Evolutionary conservation across 2,797 vertebrate genomes (phyloP).

Genomic region (Acanthurus lineatus): DNA sequence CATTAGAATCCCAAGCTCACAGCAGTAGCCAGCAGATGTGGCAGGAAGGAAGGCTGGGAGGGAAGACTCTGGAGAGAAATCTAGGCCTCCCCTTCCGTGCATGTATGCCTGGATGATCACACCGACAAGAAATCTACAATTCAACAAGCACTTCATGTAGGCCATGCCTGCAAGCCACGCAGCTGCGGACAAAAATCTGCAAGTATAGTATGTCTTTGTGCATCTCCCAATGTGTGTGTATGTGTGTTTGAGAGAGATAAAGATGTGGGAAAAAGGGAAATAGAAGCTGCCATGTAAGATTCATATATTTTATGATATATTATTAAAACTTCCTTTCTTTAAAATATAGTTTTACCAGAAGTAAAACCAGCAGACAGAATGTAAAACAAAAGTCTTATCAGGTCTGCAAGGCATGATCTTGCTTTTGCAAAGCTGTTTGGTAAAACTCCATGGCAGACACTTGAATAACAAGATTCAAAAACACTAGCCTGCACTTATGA

Average conservation of each 20-base stretch:
- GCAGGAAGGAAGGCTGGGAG: conserved; percentile 69
- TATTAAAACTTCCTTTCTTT: conserved; percentile 11
- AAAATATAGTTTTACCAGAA: background rate
- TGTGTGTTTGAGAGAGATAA: conserved; percentile 21
- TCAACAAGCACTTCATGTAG: conserved; percentile 67
- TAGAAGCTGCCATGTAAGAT: background rate
- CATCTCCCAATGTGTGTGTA: conserved; percentile 29
- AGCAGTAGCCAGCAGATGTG: conserved; percentile 79
- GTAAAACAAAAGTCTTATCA: background rate
- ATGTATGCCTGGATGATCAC: conserved; percentile 76
- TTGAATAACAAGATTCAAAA: background rate
- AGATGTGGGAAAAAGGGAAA: conserved; percentile 18
- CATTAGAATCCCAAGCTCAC: conserved; percentile 66
- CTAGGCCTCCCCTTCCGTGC: conserved; percentile 67
- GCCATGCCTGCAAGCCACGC: conserved; percentile 68
- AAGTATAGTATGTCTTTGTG: conserved; percentile 46
- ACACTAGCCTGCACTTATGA: background rate
- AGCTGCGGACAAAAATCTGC: conserved; percentile 68
- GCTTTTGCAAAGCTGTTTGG: background rate
- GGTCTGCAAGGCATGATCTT: background rate
- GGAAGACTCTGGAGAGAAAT: conserved; percentile 69
- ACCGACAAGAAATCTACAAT: conserved; percentile 75
- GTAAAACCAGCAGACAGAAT: background rate
- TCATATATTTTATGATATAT: conserved; percentile 1
- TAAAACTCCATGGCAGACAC: background rate